Conservation (phyloP, 2,888 invertebrate genomes). For the Chrysomela aeneicollis region DNA sequence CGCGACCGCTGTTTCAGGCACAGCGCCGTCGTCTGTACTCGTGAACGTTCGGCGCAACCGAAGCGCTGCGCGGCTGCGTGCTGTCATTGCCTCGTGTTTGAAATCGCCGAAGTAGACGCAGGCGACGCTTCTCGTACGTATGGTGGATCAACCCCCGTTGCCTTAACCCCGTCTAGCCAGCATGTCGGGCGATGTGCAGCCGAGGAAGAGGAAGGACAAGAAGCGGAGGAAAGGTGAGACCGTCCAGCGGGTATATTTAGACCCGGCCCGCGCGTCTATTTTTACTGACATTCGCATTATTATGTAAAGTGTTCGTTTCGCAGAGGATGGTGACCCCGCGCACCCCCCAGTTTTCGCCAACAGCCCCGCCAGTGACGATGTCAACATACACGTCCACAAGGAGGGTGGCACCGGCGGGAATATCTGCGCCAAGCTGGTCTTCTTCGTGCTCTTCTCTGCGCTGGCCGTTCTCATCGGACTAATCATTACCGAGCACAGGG, state of each 20-base stretch:
- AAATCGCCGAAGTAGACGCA: slow-evolving; percentile 29
- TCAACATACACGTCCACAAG: slow-evolving; percentile 79
- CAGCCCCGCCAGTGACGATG: slow-evolving; percentile 65
- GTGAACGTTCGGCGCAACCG: slow-evolving; percentile 35
- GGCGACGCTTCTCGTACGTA: slow-evolving; percentile 40
- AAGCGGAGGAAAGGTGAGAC: slow-evolving; percentile 79
- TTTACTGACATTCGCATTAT: slow-evolving; percentile 34
- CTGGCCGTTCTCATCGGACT: slow-evolving; percentile 78
- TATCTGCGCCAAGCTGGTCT: slow-evolving; percentile 84
- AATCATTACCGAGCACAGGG: slow-evolving; percentile 82
- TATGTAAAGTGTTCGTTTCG: slow-evolving; percentile 33
- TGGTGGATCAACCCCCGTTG: slow-evolving; percentile 40
- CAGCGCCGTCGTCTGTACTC: slow-evolving; percentile 36
- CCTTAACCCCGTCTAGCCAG: slow-evolving; percentile 54
- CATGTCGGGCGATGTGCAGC: slow-evolving; percentile 89
- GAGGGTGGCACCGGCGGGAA: slow-evolving; percentile 83
- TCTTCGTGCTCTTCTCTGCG: slow-evolving; percentile 77
- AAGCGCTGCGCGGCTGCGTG: slow-evolving; percentile 22
- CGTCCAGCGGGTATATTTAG: slow-evolving; percentile 46
- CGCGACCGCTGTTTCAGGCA: slow-evolving; percentile 39
- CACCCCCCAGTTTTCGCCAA: slow-evolving; percentile 48
- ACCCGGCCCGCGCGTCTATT: slow-evolving; percentile 40
- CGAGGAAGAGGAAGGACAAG: slow-evolving; percentile 86
- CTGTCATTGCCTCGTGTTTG: slow-evolving; percentile 35
- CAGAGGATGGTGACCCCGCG: slow-evolving; percentile 49